Evolutionary conservation across 1,140 invertebrate genomes (phyloP), one percentile per base, ranked within the genome.

Genomic region (Stegodyphus mimosarum): DNA sequence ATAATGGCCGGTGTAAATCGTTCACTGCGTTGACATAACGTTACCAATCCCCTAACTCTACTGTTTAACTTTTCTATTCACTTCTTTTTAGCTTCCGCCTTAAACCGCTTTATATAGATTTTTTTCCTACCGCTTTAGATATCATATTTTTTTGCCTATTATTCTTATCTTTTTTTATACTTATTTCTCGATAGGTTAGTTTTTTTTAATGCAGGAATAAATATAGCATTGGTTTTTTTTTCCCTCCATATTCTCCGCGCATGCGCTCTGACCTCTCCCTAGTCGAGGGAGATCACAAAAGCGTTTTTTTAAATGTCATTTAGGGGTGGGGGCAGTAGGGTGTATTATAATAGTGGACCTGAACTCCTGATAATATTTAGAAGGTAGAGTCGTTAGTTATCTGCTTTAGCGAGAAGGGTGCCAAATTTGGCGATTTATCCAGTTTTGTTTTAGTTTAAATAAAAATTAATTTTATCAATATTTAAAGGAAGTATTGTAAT

Each of bases 11-110:
- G 66, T 84, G 81, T 84, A 84, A 84, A 84, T 84, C 73, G 81
- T 84, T 75, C 81, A 18, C 64, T 70, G 73, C 81, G 81, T 84
- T 84, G 81, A 84, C 81, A 84, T 84, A 84, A 84, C 81, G 81
- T 67, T 75, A 84, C 81, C 81, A 75, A 84, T 84, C 81, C 81
- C 81, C 72, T 75, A 81, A 76, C 72, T 67, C 81, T 7, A 84
- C 71, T 84, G 81, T 84, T 84, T 84, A 84, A 72, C 64, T 53
- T 75, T 63, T 75, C 73, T 63, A 84, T 84, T 84, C 81, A 84
- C 18, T 49, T 50, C 81, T 64, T 80, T 60, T 83, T 74, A 49
- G 81, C 81, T 84, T 84, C 81, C 81, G 81, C 81, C 81, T 84
- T 84, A 84, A 84, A 81, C 55, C 81, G 81, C 81, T 84, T 84